These are phyloP conservation scores for Anableps anableps DNA, from an alignment of 2,797 vertebrate species.

Conservation along the genomic window DNA sequence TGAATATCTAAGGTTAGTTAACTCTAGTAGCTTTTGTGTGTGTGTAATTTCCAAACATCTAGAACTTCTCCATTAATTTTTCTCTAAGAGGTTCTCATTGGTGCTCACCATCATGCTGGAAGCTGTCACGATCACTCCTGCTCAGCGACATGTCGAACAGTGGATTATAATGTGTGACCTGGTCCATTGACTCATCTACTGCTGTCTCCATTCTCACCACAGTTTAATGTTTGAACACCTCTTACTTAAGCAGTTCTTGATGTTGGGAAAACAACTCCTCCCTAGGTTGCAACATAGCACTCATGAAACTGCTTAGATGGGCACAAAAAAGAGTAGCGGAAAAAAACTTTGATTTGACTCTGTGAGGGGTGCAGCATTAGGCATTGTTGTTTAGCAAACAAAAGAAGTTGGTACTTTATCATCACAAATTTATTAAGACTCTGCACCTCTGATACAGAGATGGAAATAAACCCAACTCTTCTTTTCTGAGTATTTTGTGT, in stretches of 20 bases:
- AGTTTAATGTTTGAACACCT: not conserved
- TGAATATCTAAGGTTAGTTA: not conserved
- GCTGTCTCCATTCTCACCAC: slow-evolving; percentile 55
- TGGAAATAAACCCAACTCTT: not conserved
- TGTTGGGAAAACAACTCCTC: not conserved
- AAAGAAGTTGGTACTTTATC: too few relatives aligned
- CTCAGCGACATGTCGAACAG: slow-evolving; percentile 66
- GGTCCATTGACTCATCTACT: slow-evolving; percentile 16
- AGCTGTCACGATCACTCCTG: slow-evolving; percentile 38
- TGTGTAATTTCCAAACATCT: too few relatives aligned
- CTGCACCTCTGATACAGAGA: not conserved
- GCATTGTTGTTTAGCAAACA: not conserved
- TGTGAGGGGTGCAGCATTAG: not conserved
- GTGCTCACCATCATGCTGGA: slow-evolving; percentile 65
- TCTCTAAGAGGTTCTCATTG: not conserved
- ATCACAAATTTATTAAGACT: not conserved
- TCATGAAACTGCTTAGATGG: not conserved
- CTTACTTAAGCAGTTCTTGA: not conserved
- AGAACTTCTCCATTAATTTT: not conserved
- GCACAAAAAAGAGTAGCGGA: not conserved
- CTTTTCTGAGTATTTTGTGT: not conserved
- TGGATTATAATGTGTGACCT: slow-evolving; percentile 59
- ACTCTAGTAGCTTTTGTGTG: not conserved
- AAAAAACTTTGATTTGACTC: not conserved
- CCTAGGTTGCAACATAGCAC: slow-evolving; percentile 10